A percentile compares a stretch with the other conserved stretches of the same genome.
Conservation (phyloP, 2,113 vertebrate genomes). For the Tauraco erythrolophus region DNA sequence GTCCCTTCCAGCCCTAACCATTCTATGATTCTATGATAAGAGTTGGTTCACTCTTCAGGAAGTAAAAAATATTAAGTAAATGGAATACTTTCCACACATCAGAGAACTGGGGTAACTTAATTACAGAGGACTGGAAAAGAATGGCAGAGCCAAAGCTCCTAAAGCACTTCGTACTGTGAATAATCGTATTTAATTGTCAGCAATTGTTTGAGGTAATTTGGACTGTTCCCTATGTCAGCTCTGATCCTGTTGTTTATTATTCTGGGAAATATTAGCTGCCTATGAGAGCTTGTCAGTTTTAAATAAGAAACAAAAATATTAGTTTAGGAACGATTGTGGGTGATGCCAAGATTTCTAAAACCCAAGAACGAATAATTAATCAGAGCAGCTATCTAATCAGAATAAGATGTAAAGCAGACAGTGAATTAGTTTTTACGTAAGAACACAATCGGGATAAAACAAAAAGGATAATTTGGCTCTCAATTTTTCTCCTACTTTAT, state of each 20-base stretch:
- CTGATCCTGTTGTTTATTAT: not conserved
- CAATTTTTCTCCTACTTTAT: not conserved
- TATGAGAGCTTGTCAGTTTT: not conserved
- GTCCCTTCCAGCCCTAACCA: too few species aligned
- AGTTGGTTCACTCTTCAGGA: not conserved
- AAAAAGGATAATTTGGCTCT: not conserved
- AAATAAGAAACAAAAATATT: slow-evolving; percentile 12
- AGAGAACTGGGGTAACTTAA: not conserved
- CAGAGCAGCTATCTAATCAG: not conserved
- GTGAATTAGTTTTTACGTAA: not conserved
- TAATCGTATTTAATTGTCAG: slow-evolving; percentile 13
- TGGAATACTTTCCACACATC: not conserved
- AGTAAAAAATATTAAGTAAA: not conserved
- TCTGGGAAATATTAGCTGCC: slow-evolving; percentile 19
- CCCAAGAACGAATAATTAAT: not conserved
- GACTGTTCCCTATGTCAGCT: not conserved
- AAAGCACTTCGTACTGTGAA: not conserved
- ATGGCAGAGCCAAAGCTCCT: not conserved
- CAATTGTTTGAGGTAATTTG: slow-evolving; percentile 8
- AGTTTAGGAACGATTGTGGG: not conserved
- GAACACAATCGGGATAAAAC: not conserved
- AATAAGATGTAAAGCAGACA: not conserved
- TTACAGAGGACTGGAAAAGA: slow-evolving; percentile 4
- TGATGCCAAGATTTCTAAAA: not conserved
- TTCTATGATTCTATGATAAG: too few species aligned